Base-by-base conservation (phyloP, 1,140 invertebrate species). In the Contarinia nasturtii region DNA sequence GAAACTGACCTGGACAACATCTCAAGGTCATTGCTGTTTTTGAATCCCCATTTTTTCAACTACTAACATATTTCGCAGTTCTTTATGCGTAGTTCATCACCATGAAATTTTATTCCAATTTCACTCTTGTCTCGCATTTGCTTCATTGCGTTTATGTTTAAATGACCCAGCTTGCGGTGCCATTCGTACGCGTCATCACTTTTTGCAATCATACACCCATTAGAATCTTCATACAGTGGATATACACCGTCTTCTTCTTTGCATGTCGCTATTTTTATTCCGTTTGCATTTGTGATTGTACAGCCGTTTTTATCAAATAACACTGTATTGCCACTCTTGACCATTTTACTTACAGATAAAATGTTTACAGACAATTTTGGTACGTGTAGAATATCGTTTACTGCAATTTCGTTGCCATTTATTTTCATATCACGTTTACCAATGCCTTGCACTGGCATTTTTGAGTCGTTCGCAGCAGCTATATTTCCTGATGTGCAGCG, bases 391-490 rank as follows among this genome's bases (percentile, higher is more conserved):
- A 49, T 18, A n/a, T 49, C 37, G 22, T 27, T 45, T n/a, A 49
- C 18, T 11, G 7, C n/a, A 19, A 49, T n/a, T n/a, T n/a, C 34
- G 33, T 49, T 21, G 5, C 2, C 14, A 8, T 44, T n/a, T 19
- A 55, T 51, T 1, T 37, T 51, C 22, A 56, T 53, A 7, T 51
- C 47, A 27, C 58, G 43, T 44, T 61, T 49, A 3, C 57, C 59
- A 17, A 46, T 46, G 51, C 55, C 55, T 20, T 48, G 14, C 4
- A 57, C 58, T 34, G 49, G 37, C 10, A 58, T 34, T 46, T 51
- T 61, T 48, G 48, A 42, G 22, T 53, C 47, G 41, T 61, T 54
- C n/a, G 59, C 60, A 19, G 56, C 50, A 7, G 54, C 46, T 48
- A 61, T 58, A 36, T 60, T 57, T 42, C 51, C 57, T 15, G 44